Evolutionary conservation across 2,113 vertebrate genomes (phyloP), one percentile per base, ranked within the genome.

Genomic region (Semnopithecus entellus): DNA sequence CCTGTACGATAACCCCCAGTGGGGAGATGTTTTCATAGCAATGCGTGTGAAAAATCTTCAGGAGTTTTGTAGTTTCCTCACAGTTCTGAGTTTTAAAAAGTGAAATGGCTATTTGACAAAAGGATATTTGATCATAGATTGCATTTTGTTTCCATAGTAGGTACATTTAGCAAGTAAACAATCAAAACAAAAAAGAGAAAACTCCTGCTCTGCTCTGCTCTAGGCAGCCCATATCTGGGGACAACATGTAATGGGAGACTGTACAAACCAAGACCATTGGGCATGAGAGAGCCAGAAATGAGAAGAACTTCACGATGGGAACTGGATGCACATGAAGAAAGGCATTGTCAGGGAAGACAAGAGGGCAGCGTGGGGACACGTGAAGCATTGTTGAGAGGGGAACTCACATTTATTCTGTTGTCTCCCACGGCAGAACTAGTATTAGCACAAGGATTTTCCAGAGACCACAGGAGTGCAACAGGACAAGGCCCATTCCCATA

Each of bases 11-110:
- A 73, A 92, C 35, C 87, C 0, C 10, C 68, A 66, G 3, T 38
- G n/a, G 55, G 55, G 25, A 92, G 68, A 11, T 43, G 22, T 70
- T 96, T 91, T 84, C 79, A 85, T n/a, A 92, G 75, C 25, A n/a
- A 66, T 57, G 81, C 8, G 17, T 94, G 45, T 83, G 25, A 50
- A 88, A 81, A 73, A 68, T n/a, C 13, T 45, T 82, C 45, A 82
- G 13, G 35, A 64, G 30, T 50, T 57, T 85, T 81, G 79, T 14
- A 85, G 8, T 25, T 22, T 70, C 86, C 57, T 88, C 61, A 90
- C 25, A 50, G 55, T 3, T 70, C 30, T 68, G 8, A 75, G 48
- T 89, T 80, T 50, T 88, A 38, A 50, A 95, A 68, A 35, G 32
- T 79, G 32, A 88, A 90, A 50, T 78, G 17, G 35, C 13, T 43